Evolutionary conservation across 2,797 vertebrate species (phyloP).

Genomic region (Rhinogobio ventralis): DNA sequence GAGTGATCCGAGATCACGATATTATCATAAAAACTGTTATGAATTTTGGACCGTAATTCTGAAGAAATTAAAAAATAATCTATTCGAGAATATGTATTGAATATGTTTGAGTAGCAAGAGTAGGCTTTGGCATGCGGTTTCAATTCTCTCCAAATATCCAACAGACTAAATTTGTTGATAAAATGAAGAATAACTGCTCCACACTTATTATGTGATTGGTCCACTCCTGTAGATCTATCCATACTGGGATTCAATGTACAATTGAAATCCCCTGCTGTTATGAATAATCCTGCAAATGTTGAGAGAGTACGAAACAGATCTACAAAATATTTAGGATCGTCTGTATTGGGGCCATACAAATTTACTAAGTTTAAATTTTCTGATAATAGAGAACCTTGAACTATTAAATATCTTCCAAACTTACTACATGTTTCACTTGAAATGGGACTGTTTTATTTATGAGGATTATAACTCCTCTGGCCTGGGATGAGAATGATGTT

Average conservation of each 20-base stretch:
- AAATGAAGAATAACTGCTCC: neutral
- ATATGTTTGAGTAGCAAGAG: neutral
- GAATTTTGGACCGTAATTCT: conserved; percentile 16
- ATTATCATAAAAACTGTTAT: neutral
- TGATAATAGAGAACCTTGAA: too few species aligned
- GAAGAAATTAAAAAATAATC: conserved; percentile 27
- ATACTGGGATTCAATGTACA: neutral
- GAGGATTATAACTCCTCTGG: too few species aligned
- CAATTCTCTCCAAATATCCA: conserved; percentile 25
- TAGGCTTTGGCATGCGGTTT: neutral
- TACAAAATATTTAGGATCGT: conserved; percentile 28
- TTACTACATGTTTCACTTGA: too few species aligned
- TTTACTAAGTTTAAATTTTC: too few species aligned
- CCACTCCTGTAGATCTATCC: neutral
- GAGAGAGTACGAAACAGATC: conserved; percentile 32
- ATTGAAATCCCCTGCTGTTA: conserved; percentile 41
- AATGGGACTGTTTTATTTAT: too few species aligned
- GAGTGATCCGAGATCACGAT: too few species aligned
- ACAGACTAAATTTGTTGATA: neutral
- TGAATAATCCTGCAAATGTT: conserved; percentile 1
- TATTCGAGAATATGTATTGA: neutral
- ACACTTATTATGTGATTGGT: neutral
- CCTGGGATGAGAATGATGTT: too few species aligned
- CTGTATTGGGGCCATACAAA: too few species aligned
- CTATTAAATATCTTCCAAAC: too few species aligned